Percentiles rank a stretch among this genome's conserved stretches.
Evolutionary conservation across 2,113 vertebrate species (phyloP).

Genomic region (Thunnus maccoyii): DNA sequence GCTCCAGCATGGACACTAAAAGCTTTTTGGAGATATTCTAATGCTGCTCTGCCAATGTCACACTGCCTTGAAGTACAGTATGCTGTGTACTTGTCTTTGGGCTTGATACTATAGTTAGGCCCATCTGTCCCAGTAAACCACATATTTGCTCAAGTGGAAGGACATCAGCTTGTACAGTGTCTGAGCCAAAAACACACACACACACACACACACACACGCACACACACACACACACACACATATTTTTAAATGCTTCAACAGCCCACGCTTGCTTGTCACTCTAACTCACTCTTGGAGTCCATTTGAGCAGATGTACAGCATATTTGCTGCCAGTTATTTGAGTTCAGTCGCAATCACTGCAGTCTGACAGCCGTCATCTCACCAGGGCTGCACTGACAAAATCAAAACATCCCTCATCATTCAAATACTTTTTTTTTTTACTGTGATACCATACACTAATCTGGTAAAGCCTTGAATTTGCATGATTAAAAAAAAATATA

Average conservation of each 20-base stretch:
- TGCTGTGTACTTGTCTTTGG: background rate
- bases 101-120: conserved; percentile 61
- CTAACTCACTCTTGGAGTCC: too few species aligned
- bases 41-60: background rate
- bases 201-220: conserved; percentile 13
- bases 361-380: conserved; percentile 5
- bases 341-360: background rate
- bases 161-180: conserved; percentile 30
- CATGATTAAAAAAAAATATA: too few species aligned
- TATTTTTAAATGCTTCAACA: conserved; percentile 9
- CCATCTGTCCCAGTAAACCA: conserved; percentile 70
- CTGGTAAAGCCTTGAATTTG: too few species aligned
- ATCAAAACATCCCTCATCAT: conserved; percentile 1
- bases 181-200: conserved; percentile 3
- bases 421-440: background rate
- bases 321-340: too few species aligned
- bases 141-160: conserved; percentile 68
- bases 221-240: conserved; percentile 16
- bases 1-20: background rate
- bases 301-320: too few species aligned
- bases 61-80: conserved; percentile 15
- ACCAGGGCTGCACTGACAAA: background rate
- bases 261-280: background rate
- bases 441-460: too few species aligned
- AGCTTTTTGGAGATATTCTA: background rate